phyloP scores from a whole-genome alignment of 1,140 invertebrate genomes.

The Colletes latitarsis region DNA sequence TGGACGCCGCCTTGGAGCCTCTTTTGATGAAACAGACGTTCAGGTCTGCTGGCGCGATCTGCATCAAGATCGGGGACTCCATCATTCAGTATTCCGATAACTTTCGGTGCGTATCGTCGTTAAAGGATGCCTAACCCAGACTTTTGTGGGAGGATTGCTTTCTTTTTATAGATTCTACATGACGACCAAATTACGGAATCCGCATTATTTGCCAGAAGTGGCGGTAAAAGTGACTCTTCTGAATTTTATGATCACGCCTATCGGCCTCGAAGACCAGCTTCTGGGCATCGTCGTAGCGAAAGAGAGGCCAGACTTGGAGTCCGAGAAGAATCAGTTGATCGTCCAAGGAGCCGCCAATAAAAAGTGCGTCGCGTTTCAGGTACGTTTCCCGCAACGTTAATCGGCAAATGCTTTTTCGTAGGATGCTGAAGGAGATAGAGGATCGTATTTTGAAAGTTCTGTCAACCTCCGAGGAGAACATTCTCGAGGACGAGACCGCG shows the following conservation, averaged over 20 bases:
- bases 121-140: too few species aligned
- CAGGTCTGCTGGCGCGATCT: constrained; percentile 90
- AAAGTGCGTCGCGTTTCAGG: constrained; percentile 77
- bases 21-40: constrained; percentile 94
- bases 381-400: not conserved
- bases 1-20: constrained; percentile 95
- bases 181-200: constrained; percentile 96
- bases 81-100: constrained; percentile 92
- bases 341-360: constrained; percentile 95
- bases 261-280: constrained; percentile 94
- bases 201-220: constrained; percentile 95
- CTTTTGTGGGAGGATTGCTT: not conserved
- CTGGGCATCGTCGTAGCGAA: constrained; percentile 95
- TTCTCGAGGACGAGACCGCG: constrained; percentile 97
- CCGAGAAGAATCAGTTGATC: constrained; percentile 95
- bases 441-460: constrained; percentile 95
- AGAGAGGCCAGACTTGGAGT: constrained; percentile 95
- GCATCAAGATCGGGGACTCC: constrained; percentile 91
- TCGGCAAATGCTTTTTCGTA: constrained; percentile 71
- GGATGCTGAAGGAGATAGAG: constrained; percentile 95
- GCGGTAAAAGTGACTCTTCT: constrained; percentile 95
- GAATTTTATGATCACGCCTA: constrained; percentile 96
- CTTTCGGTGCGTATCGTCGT: constrained; percentile 85
- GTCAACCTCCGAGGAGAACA: constrained; percentile 93
- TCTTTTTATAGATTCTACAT: constrained; percentile 90